Evolutionary conservation across 1,140 invertebrate genomes (phyloP).

Genomic region (Periplaneta americana): DNA sequence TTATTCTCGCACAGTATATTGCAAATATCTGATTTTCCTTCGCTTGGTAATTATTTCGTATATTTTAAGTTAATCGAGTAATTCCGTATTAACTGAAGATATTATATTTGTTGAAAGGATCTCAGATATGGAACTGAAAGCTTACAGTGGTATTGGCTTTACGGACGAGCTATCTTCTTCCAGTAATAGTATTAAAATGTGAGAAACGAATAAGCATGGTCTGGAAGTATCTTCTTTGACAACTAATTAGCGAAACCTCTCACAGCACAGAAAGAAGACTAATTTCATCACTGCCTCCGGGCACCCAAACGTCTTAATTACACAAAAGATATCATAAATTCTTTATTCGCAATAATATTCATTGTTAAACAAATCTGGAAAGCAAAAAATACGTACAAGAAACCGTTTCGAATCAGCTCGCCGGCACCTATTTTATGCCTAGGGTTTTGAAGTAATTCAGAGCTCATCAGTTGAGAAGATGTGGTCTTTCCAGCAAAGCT

Average conservation of each 20-base stretch:
- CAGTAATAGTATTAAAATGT: too few relatives aligned
- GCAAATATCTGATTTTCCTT: too few relatives aligned
- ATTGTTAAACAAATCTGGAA: not conserved
- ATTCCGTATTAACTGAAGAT: too few relatives aligned
- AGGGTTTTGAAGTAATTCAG: not conserved
- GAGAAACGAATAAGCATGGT: too few relatives aligned
- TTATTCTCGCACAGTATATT: too few relatives aligned
- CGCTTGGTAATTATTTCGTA: too few relatives aligned
- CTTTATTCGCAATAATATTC: not conserved
- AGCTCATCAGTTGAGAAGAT: not conserved
- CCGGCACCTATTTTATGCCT: not conserved
- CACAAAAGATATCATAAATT: not conserved
- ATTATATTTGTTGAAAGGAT: too few relatives aligned
- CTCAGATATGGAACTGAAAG: too few relatives aligned
- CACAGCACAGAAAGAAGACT: not conserved
- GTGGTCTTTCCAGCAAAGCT: not conserved
- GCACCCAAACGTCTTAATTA: not conserved
- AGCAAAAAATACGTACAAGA: not conserved
- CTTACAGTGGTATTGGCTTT: too few relatives aligned
- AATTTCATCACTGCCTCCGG: not conserved
- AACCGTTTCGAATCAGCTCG: not conserved
- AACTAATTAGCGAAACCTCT: not conserved
- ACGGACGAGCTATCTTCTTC: too few relatives aligned
- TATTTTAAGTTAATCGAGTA: too few relatives aligned
- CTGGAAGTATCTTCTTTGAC: not conserved